Evolutionary conservation across 2,888 invertebrate species (phyloP), one percentile per base, ranked within the genome.

Genomic region (Drosophila prolongata): DNA sequence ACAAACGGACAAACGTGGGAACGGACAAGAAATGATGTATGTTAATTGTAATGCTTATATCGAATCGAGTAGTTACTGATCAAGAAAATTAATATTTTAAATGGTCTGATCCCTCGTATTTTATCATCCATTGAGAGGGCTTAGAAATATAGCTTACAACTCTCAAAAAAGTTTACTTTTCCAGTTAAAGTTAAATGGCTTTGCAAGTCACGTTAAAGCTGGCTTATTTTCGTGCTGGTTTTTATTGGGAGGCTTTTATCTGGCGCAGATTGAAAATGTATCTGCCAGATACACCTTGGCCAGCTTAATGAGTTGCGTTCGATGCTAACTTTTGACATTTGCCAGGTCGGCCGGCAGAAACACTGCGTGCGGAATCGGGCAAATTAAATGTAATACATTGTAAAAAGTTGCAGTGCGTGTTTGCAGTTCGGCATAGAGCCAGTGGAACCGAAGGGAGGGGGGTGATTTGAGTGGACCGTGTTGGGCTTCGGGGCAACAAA

Each of bases 301-400:
- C 54, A 11, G 54, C 83, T 80, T 83, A 88, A 83, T 83, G 83
- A 88, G 86, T 66, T 78, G 76, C 82, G 50, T 82, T 69, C 75
- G 77, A 67, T 79, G 82, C 70, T 70, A 88, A 67, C 88, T 72
- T 86, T 83, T 83, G 83, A 76, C 87, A 82, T 88, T 86, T 69
- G 74, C 58, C 71, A 70, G 69, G 49, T 49, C 67, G 69, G 34
- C 24, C 37, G 52, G 61, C 53, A 59, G 49, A 46, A 59, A 53
- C 60, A 44, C 67, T 19, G 56, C 24, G 6, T 34, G 30, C 35
- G 61, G 55, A 67, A 60, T 52, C 67, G 60, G 73, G 83, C 82
- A 74, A 87, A 85, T 85, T 77, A 74, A 85, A 82, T 77, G 84
- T 77, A 67, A 44, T 49, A 52, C 46, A 52, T 38, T 24, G 60